phyloP scores from a whole-genome alignment of 1,140 invertebrate genomes.

The Sesamia nonagrioides region DNA sequence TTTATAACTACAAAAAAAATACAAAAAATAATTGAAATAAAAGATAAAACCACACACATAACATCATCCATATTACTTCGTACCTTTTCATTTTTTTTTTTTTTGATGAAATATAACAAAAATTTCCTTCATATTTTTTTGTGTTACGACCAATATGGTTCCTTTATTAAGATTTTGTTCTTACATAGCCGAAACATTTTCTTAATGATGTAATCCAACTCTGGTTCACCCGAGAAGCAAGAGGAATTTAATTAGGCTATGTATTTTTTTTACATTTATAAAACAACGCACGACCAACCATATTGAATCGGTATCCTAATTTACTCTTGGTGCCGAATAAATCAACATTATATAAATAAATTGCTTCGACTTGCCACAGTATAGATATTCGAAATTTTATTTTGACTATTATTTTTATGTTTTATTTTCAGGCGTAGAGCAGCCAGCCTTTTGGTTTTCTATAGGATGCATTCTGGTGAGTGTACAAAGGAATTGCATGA shows the following conservation, averaged over 20 bases:
- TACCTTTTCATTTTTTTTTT: slow-evolving; percentile 29
- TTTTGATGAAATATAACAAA: no score
- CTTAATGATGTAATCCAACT: slow-evolving; percentile 49
- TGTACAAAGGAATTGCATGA: no score
- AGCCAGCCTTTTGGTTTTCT: no score
- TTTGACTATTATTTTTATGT: no score
- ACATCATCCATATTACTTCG: not conserved
- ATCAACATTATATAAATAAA: not conserved
- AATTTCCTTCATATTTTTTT: slow-evolving; percentile 30
- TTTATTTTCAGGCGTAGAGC: no score
- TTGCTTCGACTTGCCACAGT: not conserved
- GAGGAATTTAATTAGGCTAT: slow-evolving; percentile 48
- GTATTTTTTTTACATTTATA: slow-evolving; percentile 5
- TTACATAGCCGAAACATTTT: slow-evolving; percentile 45
- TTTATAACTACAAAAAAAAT: no score
- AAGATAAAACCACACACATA: not conserved
- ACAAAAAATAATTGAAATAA: slow-evolving; percentile 21
- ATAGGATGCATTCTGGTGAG: no score
- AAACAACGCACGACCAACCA: not conserved
- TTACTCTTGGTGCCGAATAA: slow-evolving; percentile 6
- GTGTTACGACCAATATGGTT: slow-evolving; percentile 29
- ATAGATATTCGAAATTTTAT: no score
- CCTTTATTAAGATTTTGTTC: slow-evolving; percentile 47
- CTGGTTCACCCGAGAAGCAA: slow-evolving; percentile 30
- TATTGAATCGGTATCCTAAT: slow-evolving; percentile 9